Percentiles rank a stretch among this genome's conserved stretches.
Evolutionary conservation across 64 coral and sea anemone genomes (phyloP).

Genomic region (Anthopleura sola): DNA sequence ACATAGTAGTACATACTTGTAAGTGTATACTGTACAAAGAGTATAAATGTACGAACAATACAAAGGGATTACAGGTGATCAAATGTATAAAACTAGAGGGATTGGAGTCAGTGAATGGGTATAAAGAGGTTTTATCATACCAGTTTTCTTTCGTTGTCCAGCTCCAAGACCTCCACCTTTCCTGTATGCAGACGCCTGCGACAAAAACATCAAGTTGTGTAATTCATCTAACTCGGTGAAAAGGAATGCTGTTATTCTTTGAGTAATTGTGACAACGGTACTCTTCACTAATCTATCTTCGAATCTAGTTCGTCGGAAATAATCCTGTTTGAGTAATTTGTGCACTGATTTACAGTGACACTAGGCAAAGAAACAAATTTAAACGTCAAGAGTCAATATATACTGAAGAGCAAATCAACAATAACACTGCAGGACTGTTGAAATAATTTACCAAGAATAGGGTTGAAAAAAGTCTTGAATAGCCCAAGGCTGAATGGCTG

Average conservation of each 20-base stretch:
- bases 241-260: neutral
- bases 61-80: neutral
- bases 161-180: neutral
- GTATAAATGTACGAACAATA: neutral
- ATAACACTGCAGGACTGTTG: neutral
- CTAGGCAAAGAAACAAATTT: neutral
- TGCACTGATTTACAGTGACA: neutral
- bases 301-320: neutral
- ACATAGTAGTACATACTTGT: neutral
- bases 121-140: neutral
- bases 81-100: neutral
- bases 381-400: neutral
- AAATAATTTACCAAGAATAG: neutral
- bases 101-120: neutral
- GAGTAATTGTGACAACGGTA: neutral
- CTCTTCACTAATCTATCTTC: neutral
- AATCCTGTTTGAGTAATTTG: neutral
- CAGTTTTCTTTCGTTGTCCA: neutral
- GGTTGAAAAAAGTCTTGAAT: neutral
- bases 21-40: neutral
- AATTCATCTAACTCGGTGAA: neutral
- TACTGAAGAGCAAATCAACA: conserved; percentile 1
- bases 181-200: neutral
- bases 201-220: neutral
- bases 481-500: neutral